Conservation (phyloP, 1,140 invertebrate genomes). For the Rhizoglyphus robini region DNA sequence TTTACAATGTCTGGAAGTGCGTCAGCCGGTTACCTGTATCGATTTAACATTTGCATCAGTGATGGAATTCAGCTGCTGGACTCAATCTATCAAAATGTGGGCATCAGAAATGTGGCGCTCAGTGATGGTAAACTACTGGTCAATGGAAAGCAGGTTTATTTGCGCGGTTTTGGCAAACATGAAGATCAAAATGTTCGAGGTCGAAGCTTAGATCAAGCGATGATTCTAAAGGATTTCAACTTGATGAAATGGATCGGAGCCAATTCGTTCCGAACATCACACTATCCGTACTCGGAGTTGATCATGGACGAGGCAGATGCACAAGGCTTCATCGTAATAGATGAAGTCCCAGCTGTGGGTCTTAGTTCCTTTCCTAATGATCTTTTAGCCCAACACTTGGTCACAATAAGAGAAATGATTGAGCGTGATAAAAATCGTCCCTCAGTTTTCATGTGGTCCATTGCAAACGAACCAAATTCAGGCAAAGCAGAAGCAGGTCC, state of each 20-base stretch:
- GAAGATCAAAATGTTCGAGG: slow-evolving; percentile 68
- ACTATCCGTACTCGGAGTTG: too few species aligned
- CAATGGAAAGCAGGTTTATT: slow-evolving; percentile 70
- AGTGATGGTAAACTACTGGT: slow-evolving; percentile 54
- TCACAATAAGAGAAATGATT: too few species aligned
- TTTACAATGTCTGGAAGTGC: slow-evolving; percentile 43
- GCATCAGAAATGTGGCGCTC: slow-evolving; percentile 67
- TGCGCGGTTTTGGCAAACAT: slow-evolving; percentile 82
- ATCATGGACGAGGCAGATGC: too few species aligned
- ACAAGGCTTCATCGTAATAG: too few species aligned
- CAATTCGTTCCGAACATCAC: too few species aligned
- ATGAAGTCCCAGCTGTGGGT: slow-evolving; percentile 87
- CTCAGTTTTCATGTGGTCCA: too few species aligned
- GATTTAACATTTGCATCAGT: slow-evolving; percentile 49
- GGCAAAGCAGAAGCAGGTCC: slow-evolving; percentile 62
- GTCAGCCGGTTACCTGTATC: slow-evolving; percentile 57
- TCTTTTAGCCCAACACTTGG: slow-evolving; percentile 84
- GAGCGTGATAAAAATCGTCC: too few species aligned
- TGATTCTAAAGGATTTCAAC: too few species aligned
- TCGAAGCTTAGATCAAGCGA: too few species aligned
- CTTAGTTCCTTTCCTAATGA: slow-evolving; percentile 60
- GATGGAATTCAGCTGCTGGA: slow-evolving; percentile 39
- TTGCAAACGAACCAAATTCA: too few species aligned
- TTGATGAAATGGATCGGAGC: too few species aligned
- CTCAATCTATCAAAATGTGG: slow-evolving; percentile 66